These are phyloP conservation scores for Abrostola triplasia DNA, from an alignment of 2,888 invertebrate genomes.

Conservation along the genomic window DNA sequence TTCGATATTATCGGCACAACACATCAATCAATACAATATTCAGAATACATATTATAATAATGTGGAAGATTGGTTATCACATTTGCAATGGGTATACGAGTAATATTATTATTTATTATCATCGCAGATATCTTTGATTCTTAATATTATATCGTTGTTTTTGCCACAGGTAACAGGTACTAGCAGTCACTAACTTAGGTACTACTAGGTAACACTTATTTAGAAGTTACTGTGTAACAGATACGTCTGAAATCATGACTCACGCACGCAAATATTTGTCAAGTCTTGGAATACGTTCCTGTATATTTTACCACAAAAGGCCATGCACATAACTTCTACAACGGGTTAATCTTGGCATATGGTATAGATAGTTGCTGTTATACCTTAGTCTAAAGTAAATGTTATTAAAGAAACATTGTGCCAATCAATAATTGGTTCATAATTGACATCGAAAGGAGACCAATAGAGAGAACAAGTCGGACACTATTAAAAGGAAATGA, in stretches of 20 bases:
- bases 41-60: constrained; percentile 14
- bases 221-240: no score
- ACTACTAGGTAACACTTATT: no score
- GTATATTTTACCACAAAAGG: no score
- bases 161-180: no score
- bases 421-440: constrained; percentile 59
- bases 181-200: no score
- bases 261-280: no score
- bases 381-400: constrained; percentile 23
- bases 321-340: no score
- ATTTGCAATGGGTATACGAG: constrained; percentile 9
- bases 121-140: constrained; percentile 1
- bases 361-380: background rate
- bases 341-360: background rate
- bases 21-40: constrained; percentile 36
- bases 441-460: constrained; percentile 67
- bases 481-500: constrained; percentile 83
- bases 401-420: constrained; percentile 38
- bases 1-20: constrained; percentile 45
- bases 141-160: background rate
- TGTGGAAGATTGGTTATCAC: constrained; percentile 17
- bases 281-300: no score
- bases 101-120: background rate
- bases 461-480: constrained; percentile 70
- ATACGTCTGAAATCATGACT: no score